phyloP scores from a whole-genome alignment of 2,888 invertebrate genomes.

The Erpobdella octoculata region DNA sequence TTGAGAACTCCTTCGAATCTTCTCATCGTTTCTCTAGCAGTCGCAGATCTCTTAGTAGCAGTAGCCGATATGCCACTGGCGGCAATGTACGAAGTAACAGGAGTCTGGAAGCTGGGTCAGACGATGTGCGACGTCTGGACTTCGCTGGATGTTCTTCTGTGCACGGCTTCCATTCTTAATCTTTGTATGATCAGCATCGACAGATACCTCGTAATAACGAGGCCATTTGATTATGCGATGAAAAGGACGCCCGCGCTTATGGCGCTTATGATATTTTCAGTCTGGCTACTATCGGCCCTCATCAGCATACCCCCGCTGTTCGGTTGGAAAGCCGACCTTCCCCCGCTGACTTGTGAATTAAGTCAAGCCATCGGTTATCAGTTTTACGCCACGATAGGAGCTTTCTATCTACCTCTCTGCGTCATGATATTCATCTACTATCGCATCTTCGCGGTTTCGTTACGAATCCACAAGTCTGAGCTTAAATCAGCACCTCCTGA shows the following conservation, averaged over 20 bases:
- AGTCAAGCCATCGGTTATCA: conserved; percentile 91
- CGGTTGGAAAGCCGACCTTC: conserved; percentile 45
- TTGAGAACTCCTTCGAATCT: conserved; percentile 53
- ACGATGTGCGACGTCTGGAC: conserved; percentile 55
- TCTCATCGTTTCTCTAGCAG: conserved; percentile 49
- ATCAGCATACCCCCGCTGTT: conserved; percentile 76
- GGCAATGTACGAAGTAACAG: conserved; percentile 48
- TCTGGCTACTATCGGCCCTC: conserved; percentile 86
- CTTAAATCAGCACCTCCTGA: conserved; percentile 41
- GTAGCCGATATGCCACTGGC: conserved; percentile 57
- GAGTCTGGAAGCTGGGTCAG: conserved; percentile 50
- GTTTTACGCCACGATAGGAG: conserved; percentile 73
- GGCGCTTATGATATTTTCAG: conserved; percentile 70
- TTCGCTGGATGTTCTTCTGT: conserved; percentile 56
- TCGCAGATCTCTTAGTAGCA: conserved; percentile 57
- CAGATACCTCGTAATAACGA: conserved; percentile 49
- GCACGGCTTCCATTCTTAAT: conserved; percentile 57
- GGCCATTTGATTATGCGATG: conserved; percentile 87
- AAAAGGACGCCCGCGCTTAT: conserved; percentile 85
- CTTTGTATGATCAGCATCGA: conserved; percentile 58
- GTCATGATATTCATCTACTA: conserved; percentile 96
- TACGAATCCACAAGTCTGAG: conserved; percentile 45
- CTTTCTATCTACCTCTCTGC: conserved; percentile 89
- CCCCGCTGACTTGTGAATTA: conserved; percentile 62
- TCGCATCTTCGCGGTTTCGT: conserved; percentile 61